A percentile compares a stretch with the other conserved stretches of the same genome.
These are phyloP conservation scores for Cettia cetti DNA, from an alignment of 2,113 vertebrate genomes.

Conservation along the genomic window DNA sequence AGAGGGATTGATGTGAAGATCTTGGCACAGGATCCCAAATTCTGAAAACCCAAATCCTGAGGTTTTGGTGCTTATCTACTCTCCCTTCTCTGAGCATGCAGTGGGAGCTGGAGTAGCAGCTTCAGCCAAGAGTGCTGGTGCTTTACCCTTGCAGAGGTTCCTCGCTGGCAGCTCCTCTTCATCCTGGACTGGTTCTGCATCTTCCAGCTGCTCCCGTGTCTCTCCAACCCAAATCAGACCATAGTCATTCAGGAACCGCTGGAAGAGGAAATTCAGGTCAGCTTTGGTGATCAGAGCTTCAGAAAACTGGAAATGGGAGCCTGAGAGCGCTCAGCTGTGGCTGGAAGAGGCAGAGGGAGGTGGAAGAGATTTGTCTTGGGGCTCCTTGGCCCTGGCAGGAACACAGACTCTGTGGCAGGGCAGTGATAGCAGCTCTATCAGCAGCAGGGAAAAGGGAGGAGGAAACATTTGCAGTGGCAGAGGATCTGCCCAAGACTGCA, in stretches of 20 bases:
- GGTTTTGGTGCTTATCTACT: background rate
- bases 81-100: background rate
- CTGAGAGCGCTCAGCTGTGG: background rate
- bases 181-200: background rate
- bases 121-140: background rate
- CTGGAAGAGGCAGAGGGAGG: background rate
- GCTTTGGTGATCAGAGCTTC: background rate
- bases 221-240: slow-evolving; percentile 91
- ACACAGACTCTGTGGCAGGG: background rate
- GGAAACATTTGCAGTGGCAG: background rate
- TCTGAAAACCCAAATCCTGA: background rate
- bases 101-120: background rate
- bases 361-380: background rate
- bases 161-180: slow-evolving; percentile 10
- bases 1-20: background rate
- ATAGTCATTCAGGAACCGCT: slow-evolving; percentile 88
- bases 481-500: background rate
- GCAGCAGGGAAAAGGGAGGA: background rate
- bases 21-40: background rate
- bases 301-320: background rate
- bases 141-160: slow-evolving; percentile 69
- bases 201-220: background rate
- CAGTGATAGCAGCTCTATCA: background rate
- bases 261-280: background rate
- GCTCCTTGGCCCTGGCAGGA: background rate